These are phyloP conservation scores for Phalera bucephala DNA, from an alignment of 2,888 invertebrate genomes.

Conservation along the genomic window DNA sequence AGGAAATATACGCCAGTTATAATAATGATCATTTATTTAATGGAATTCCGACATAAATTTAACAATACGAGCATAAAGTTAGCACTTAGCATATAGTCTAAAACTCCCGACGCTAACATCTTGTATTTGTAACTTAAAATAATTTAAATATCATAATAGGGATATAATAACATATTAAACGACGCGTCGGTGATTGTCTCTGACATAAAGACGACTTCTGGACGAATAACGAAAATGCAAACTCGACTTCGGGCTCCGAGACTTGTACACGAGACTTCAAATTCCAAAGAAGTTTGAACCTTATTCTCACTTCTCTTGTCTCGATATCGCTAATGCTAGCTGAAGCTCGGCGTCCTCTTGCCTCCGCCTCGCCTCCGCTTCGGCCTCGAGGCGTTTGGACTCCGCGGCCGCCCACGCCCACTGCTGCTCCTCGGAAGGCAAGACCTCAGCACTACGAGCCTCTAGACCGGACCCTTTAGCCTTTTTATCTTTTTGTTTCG, in stretches of 20 bases:
- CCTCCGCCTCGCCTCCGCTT: conserved; percentile 80
- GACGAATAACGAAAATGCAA: conserved; percentile 21
- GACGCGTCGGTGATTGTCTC: no score
- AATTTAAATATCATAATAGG: no score
- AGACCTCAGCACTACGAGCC: conserved; percentile 41
- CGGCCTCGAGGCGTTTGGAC: conserved; percentile 85
- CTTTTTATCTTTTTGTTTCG: conserved; percentile 65
- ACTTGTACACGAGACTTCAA: background rate
- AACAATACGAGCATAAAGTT: no score
- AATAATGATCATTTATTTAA: no score
- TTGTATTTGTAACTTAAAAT: no score
- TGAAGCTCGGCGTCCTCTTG: conserved; percentile 89
- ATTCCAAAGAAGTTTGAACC: background rate
- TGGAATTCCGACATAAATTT: no score
- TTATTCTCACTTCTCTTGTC: conserved; percentile 63
- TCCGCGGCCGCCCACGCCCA: conserved; percentile 89
- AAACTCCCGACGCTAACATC: no score
- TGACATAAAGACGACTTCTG: no score
- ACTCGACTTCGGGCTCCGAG: conserved; percentile 1
- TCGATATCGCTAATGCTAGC: conserved; percentile 87
- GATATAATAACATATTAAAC: no score
- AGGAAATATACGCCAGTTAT: no score
- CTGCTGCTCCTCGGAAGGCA: conserved; percentile 86
- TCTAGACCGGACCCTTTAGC: conserved; percentile 36
- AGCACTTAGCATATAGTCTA: no score